Base-by-base conservation (phyloP, 1,140 invertebrate species). In the Stegodyphus mimosarum region DNA sequence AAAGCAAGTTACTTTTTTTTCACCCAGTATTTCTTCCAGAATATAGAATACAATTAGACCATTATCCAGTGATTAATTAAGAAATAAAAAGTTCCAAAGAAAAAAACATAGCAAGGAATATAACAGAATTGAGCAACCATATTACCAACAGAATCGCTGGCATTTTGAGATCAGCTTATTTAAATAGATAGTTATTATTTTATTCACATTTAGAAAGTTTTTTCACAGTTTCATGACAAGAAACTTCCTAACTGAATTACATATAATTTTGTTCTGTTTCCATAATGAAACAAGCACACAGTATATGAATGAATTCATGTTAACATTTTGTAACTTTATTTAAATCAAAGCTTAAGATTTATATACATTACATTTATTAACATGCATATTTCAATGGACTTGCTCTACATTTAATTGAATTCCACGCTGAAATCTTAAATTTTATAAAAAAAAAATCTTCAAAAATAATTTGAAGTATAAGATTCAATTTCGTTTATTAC, bases 71-170 rank as follows among this genome's bases (percentile, higher is more conserved):
- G 33, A 3, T 33, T 33, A 33, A 55, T 53, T 66, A 60, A n/a
- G 33, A 69, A 55, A 79, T 50, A 51, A 48, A 48, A 49, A 70
- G 11, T n/a, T 67, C 67, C 52, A 77, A 63, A 77, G 49, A 33
- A 49, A 11, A 11, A 6, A 67, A 6, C 33, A 77, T 10, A 79
- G n/a, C 66, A 70, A 79, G 18, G n/a, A 63, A 50, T 17, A 64
- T 51, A 60, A 9, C 48, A 13, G 50, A 49, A 79, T 48, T 64
- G 52, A 79, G 71, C 67, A 72, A 18, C 78, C 72, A 81, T 63
- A 81, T 72, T 81, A 81, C 78, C 48, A 63, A 81, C 78, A 72
- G 33, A 9, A 72, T 13, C 71, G 55, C 72, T 79, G 63, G 60
- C 60, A 77, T 48, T 66, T 75, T 15, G n/a, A 33, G 10, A 13